These are phyloP conservation scores for Lagocephalus sceleratus DNA, from an alignment of 2,797 vertebrate genomes.

Conservation along the genomic window DNA sequence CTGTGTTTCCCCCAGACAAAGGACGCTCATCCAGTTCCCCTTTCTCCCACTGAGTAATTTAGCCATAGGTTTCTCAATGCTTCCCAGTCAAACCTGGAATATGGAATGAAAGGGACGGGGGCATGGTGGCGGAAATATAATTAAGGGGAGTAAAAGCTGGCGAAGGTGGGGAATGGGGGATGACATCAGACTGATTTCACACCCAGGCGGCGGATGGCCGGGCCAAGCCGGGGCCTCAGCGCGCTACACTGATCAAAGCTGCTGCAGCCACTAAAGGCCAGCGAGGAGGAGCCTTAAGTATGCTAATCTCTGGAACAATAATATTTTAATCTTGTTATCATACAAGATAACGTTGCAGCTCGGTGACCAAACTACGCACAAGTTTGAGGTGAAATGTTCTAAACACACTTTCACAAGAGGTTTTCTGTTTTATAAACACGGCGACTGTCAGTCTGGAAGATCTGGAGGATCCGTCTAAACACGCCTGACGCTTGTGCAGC, in stretches of 20 bases:
- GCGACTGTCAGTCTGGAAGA: too few species aligned
- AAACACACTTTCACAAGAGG: constrained; percentile 17
- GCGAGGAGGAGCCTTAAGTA: constrained; percentile 81
- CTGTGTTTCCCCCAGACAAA: constrained; percentile 69
- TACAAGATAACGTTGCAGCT: constrained; percentile 98
- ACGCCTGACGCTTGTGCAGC: too few species aligned
- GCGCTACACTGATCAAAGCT: constrained; percentile 97
- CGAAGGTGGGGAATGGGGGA: constrained; percentile 90
- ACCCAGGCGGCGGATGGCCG: constrained; percentile 87
- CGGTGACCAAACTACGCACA: constrained; percentile 86
- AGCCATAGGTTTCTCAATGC: constrained; percentile 81
- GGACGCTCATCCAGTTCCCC: constrained; percentile 72
- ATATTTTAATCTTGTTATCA: constrained; percentile 99
- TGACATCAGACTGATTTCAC: constrained; percentile 99
- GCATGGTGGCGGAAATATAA: constrained; percentile 99
- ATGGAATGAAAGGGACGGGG: constrained; percentile 87
- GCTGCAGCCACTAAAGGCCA: constrained; percentile 84
- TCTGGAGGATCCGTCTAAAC: too few species aligned
- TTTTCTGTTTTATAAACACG: not conserved
- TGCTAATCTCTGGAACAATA: constrained; percentile 99
- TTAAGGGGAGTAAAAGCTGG: constrained; percentile 90
- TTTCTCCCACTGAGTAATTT: constrained; percentile 85
- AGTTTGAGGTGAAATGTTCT: constrained; percentile 27
- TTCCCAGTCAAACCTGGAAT: constrained; percentile 97
- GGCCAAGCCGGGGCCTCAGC: constrained; percentile 86